These are phyloP conservation scores for Paramisgurnus dabryanus DNA, from an alignment of 2,113 vertebrate genomes.

Conservation along the genomic window DNA sequence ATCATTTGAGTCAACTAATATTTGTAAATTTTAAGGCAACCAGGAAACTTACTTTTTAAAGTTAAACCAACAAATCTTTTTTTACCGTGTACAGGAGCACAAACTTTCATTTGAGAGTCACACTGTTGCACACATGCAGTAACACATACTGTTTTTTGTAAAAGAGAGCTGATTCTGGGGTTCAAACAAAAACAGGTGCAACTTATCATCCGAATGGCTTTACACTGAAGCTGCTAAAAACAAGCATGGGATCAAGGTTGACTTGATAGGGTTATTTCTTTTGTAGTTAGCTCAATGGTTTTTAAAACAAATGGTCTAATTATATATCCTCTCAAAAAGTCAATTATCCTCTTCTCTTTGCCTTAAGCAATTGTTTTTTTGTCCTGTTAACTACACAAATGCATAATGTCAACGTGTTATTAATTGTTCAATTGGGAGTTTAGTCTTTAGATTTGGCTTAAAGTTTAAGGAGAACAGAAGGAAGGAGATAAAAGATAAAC, in stretches of 20 bases:
- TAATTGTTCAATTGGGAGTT: slow-evolving; percentile 42
- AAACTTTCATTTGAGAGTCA: background rate
- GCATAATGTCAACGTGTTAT: slow-evolving; percentile 42
- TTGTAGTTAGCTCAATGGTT: slow-evolving; percentile 58
- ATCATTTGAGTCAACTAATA: too few species aligned
- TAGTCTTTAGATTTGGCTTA: slow-evolving; percentile 4
- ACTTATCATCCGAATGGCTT: slow-evolving; percentile 16
- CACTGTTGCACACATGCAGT: slow-evolving; percentile 30
- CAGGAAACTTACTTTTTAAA: too few species aligned
- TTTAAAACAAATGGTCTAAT: slow-evolving; percentile 61
- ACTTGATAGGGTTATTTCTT: slow-evolving; percentile 48
- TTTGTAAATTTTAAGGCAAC: too few species aligned
- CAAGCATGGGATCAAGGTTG: slow-evolving; percentile 41
- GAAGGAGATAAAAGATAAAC: slow-evolving; percentile 11
- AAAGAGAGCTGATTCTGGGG: slow-evolving; percentile 24
- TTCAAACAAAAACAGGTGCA: background rate
- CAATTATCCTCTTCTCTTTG: slow-evolving; percentile 49
- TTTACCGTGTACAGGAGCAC: too few species aligned
- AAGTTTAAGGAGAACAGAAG: background rate
- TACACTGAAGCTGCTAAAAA: slow-evolving; percentile 23
- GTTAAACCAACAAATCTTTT: too few species aligned
- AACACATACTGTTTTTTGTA: slow-evolving; percentile 31
- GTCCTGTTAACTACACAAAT: slow-evolving; percentile 41
- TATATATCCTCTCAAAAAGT: slow-evolving; percentile 52
- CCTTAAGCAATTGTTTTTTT: slow-evolving; percentile 40